Percentiles rank a stretch among this genome's conserved stretches.
Evolutionary conservation across 53 echinoderm and acorn worm species (phyloP).

Genomic region (Arbacia lixula): DNA sequence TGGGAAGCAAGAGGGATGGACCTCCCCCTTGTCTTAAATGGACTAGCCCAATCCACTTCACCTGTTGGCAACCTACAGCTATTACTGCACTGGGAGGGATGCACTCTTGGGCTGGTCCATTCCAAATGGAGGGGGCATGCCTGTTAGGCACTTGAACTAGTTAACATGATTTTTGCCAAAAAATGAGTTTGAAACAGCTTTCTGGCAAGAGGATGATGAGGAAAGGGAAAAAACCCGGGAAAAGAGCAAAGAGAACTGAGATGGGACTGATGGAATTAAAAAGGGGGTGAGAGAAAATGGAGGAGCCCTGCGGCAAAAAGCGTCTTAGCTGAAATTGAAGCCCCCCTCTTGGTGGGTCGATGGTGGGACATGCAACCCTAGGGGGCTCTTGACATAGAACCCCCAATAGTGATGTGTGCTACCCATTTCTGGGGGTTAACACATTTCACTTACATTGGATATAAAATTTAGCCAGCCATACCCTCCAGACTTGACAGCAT

Average conservation of each 20-base stretch:
- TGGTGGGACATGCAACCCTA: conserved; percentile 32
- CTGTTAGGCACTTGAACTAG: conserved; percentile 62
- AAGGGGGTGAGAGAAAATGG: conserved; percentile 11
- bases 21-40: not conserved
- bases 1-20: not conserved
- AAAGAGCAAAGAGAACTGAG: not conserved
- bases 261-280: not conserved
- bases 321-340: conserved; percentile 53
- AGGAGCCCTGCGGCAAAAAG: conserved; percentile 40
- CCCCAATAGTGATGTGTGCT: conserved; percentile 54
- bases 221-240: not conserved
- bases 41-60: conserved; percentile 19
- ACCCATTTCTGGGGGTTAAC: conserved; percentile 41
- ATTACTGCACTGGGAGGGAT: not conserved
- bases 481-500: no score
- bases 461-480: no score
- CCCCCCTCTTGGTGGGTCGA: conserved; percentile 57
- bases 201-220: conserved; percentile 13
- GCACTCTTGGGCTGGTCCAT: conserved; percentile 37
- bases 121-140: conserved; percentile 38
- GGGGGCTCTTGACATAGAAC: conserved; percentile 58
- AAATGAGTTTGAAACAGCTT: conserved; percentile 39
- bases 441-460: conserved; percentile 38
- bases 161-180: conserved; percentile 21
- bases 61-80: conserved; percentile 25